Percentiles rank a stretch among this genome's conserved stretches.
phyloP scores from a whole-genome alignment of 1,140 invertebrate genomes.

The Melanaphis sacchari region DNA sequence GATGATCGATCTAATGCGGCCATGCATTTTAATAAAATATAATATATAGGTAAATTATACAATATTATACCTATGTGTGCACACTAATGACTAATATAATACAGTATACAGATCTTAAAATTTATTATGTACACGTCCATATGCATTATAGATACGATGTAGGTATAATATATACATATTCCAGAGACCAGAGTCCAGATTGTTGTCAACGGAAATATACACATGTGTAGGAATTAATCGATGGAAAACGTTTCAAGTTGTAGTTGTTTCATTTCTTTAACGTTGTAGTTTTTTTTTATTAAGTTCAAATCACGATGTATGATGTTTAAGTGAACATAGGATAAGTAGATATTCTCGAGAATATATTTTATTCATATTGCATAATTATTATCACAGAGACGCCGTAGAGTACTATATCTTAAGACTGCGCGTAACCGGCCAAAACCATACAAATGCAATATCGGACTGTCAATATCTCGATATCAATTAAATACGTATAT shows the following conservation, averaged over 20 bases:
- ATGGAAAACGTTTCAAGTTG: neutral
- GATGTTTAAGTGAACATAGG: no score
- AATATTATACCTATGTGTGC: no score
- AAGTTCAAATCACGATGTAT: neutral
- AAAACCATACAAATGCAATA: constrained; percentile 20
- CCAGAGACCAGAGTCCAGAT: no score
- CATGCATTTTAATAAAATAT: neutral
- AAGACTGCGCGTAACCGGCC: neutral
- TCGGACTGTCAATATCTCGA: constrained; percentile 4
- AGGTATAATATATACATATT: neutral
- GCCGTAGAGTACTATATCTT: neutral
- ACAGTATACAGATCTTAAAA: neutral
- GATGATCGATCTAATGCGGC: neutral
- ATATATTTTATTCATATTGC: neutral
- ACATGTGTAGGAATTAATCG: neutral
- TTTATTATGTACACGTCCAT: neutral
- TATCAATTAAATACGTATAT: neutral
- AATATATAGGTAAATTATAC: neutral
- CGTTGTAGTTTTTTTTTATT: neutral
- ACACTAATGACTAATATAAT: neutral
- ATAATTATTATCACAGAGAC: neutral
- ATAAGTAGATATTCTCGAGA: no score
- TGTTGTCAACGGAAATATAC: no score
- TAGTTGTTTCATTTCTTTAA: neutral
- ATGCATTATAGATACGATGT: no score